Evolutionary conservation across 2,797 vertebrate species (phyloP).

Genomic region (Urocyon cinereoargenteus): DNA sequence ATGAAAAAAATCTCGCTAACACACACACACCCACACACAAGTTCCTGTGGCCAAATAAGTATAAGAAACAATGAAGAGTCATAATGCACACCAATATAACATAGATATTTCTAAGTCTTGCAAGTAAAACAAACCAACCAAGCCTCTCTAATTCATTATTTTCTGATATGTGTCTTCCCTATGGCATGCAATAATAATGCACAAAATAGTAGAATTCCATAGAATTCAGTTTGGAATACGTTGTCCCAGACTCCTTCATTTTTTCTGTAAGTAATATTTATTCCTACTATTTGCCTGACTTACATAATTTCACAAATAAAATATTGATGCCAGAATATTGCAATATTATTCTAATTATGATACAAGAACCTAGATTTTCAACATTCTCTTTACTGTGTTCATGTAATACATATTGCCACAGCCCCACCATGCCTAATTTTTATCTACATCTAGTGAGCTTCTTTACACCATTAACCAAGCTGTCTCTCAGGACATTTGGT

Average conservation of each 20-base stretch:
- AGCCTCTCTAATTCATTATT: neutral
- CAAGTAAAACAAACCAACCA: neutral
- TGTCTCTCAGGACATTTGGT: neutral
- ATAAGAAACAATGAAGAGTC: neutral
- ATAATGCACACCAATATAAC: neutral
- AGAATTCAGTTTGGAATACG: neutral
- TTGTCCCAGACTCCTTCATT: neutral
- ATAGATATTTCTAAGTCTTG: neutral
- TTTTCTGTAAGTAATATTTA: conserved; percentile 4
- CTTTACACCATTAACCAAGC: neutral
- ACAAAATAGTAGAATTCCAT: neutral
- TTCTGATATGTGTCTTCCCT: neutral
- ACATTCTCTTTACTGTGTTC: neutral
- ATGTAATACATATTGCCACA: neutral
- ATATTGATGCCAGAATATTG: neutral
- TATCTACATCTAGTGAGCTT: neutral
- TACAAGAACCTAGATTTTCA: neutral
- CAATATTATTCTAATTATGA: neutral
- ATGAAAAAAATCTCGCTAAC: conserved; percentile 5
- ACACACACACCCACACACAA: neutral
- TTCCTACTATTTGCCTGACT: conserved; percentile 22
- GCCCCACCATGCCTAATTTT: conserved; percentile 12
- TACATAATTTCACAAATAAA: conserved; percentile 33
- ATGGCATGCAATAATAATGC: neutral
- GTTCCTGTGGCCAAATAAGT: conserved; percentile 23